These are phyloP conservation scores for Heteromyza rotundicornis DNA, from an alignment of 2,888 invertebrate genomes.

Conservation along the genomic window DNA sequence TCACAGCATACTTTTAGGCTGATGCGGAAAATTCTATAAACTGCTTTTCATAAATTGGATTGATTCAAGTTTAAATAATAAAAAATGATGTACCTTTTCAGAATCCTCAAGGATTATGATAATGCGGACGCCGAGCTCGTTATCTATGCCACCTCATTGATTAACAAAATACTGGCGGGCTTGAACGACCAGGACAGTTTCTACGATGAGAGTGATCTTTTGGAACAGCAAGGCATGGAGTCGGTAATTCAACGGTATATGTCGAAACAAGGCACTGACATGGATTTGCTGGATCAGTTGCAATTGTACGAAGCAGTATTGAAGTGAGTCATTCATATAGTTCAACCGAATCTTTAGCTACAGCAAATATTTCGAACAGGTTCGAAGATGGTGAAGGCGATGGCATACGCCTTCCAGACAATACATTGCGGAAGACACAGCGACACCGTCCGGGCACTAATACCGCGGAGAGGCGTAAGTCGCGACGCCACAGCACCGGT, in stretches of 20 bases:
- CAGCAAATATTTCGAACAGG: slow-evolving; percentile 36
- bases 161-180: slow-evolving; percentile 93
- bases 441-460: slow-evolving; percentile 70
- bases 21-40: too few relatives aligned
- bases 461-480: slow-evolving; percentile 77
- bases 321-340: slow-evolving; percentile 69
- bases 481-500: slow-evolving; percentile 76
- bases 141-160: slow-evolving; percentile 93
- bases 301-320: slow-evolving; percentile 95
- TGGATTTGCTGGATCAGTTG: slow-evolving; percentile 91
- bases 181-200: slow-evolving; percentile 95
- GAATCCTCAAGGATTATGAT: slow-evolving; percentile 90
- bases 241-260: slow-evolving; percentile 85
- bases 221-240: slow-evolving; percentile 94
- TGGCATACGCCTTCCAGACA: slow-evolving; percentile 69
- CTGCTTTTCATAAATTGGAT: background rate
- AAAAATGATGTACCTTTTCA: slow-evolving; percentile 40
- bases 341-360: background rate
- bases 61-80: background rate
- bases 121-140: slow-evolving; percentile 95
- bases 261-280: slow-evolving; percentile 90
- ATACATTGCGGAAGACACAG: slow-evolving; percentile 75
- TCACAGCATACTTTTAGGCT: slow-evolving; percentile 29
- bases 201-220: slow-evolving; percentile 94
- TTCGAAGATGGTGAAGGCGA: slow-evolving; percentile 66